phyloP scores from a whole-genome alignment of 2,888 invertebrate species.

The Acanthoscelides obtectus region DNA sequence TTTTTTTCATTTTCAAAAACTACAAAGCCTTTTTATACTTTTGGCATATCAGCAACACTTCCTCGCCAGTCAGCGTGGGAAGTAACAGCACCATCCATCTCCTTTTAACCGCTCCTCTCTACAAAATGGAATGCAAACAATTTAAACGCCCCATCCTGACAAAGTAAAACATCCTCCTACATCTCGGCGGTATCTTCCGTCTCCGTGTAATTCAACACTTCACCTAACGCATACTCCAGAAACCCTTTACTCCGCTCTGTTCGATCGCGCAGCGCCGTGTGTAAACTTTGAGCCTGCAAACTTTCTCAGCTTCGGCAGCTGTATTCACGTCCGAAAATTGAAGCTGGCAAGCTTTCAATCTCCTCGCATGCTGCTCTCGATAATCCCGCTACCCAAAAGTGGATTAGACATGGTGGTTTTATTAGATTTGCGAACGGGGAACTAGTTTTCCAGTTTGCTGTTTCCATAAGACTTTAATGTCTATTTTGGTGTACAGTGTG shows the following conservation, averaged over 20 bases:
- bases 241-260: neutral
- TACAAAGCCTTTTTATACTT: too few relatives aligned
- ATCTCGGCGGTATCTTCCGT: too few relatives aligned
- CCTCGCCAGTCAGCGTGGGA: too few relatives aligned
- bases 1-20: too few relatives aligned
- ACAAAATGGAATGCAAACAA: neutral
- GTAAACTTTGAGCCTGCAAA: neutral
- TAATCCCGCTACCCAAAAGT: neutral
- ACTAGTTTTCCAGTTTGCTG: neutral
- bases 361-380: neutral
- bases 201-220: neutral
- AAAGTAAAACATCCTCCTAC: neutral
- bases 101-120: neutral
- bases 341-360: neutral
- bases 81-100: too few relatives aligned
- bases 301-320: neutral
- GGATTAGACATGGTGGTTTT: neutral
- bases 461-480: neutral
- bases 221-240: neutral
- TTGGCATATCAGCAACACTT: too few relatives aligned
- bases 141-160: neutral
- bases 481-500: too few relatives aligned
- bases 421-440: neutral
- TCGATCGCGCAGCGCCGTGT: neutral
- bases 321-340: neutral